Evolutionary conservation across 2,797 vertebrate species (phyloP).

Genomic region (Karalla daura): DNA sequence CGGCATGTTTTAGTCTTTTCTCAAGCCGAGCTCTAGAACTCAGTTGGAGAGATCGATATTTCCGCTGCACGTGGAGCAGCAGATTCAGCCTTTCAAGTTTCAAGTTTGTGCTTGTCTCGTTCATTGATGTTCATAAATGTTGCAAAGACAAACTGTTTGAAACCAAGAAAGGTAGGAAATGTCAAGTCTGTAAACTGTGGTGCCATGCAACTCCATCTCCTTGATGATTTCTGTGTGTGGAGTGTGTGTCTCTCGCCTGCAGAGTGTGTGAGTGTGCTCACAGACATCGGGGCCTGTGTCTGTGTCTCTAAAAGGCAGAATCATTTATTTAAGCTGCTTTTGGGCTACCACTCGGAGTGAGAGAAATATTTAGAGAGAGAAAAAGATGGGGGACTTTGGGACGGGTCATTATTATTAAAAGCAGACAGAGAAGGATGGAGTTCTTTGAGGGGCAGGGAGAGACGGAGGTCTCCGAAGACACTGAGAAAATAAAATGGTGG

Average conservation of each 20-base stretch:
- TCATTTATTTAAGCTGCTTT: conserved; percentile 49
- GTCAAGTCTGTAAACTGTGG: conserved; percentile 7
- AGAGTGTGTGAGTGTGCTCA: not conserved
- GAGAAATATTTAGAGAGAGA: conserved; percentile 8
- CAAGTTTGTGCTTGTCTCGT: conserved; percentile 19
- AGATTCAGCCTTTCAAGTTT: conserved; percentile 14
- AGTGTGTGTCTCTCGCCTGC: not conserved
- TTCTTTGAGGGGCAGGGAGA: conserved; percentile 4
- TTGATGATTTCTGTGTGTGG: not conserved
- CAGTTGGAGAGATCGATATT: not conserved
- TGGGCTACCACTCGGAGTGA: conserved; percentile 35
- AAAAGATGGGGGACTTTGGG: not conserved
- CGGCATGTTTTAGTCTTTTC: not conserved
- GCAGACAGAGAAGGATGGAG: conserved; percentile 17
- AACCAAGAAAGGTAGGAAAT: not conserved
- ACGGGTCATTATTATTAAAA: conserved; percentile 8
- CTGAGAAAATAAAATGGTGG: not conserved
- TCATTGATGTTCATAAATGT: conserved; percentile 33
- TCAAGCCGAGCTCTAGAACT: not conserved
- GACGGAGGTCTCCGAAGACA: conserved; percentile 5
- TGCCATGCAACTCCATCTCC: conserved; percentile 11
- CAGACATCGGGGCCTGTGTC: conserved; percentile 4
- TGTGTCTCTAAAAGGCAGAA: conserved; percentile 30
- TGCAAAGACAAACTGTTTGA: conserved; percentile 25
- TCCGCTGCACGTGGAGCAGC: not conserved